Evolutionary conservation across 2,113 vertebrate genomes (phyloP).

Genomic region (Myrmophylax atrothorax): DNA sequence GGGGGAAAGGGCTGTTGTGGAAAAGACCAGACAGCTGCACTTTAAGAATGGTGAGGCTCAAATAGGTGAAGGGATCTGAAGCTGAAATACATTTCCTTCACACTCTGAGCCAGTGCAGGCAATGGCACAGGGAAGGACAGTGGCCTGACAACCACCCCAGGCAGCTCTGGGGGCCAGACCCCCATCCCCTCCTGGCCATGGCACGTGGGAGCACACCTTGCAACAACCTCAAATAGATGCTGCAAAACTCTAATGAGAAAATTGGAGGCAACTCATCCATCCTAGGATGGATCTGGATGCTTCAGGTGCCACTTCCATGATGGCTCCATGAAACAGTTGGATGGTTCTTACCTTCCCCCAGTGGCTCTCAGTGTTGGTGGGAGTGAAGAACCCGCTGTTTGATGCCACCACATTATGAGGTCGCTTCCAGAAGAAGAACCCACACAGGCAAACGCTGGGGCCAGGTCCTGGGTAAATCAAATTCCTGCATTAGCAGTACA

Average conservation of each 20-base stretch:
- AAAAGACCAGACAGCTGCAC: background rate
- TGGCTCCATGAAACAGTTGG: rapidly evolving
- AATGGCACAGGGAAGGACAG: background rate
- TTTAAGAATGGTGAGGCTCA: background rate
- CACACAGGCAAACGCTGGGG: background rate
- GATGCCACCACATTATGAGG: background rate
- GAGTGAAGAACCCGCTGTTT: background rate
- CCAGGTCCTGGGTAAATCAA: background rate
- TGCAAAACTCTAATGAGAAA: background rate
- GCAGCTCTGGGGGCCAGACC: rapidly evolving
- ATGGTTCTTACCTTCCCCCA: background rate
- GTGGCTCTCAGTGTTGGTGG: rapidly evolving
- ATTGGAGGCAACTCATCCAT: rapidly evolving
- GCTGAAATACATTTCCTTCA: background rate
- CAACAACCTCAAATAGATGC: background rate
- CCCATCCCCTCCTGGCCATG: background rate
- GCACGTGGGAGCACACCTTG: background rate
- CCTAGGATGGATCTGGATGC: background rate
- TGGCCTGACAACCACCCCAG: background rate
- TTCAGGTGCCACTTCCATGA: background rate
- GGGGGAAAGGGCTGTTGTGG: background rate
- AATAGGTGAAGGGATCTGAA: background rate
- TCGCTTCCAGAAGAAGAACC: background rate
- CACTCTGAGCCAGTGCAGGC: background rate
- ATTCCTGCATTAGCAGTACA: background rate